Conservation (phyloP, 2,888 invertebrate genomes). For the Julus scandinavius region DNA sequence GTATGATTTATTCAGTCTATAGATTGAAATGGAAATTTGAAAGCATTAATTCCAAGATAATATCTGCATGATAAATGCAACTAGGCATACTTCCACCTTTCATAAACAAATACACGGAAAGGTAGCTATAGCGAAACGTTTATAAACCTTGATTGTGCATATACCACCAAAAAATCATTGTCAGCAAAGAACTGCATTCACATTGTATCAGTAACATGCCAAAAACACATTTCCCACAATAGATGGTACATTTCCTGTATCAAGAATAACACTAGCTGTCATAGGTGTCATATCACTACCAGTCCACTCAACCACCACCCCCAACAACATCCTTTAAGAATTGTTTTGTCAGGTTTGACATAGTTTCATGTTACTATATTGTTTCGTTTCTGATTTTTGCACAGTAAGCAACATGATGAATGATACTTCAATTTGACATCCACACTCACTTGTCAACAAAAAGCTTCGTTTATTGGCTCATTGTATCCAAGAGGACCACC, state of each 20-base stretch:
- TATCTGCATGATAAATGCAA: too few species aligned
- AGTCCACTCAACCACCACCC: background rate
- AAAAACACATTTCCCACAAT: background rate
- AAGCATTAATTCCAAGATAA: too few species aligned
- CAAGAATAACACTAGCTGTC: background rate
- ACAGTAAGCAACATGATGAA: background rate
- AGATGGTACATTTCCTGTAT: background rate
- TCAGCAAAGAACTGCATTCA: too few species aligned
- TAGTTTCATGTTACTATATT: background rate
- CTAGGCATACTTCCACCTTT: too few species aligned
- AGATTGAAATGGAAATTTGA: too few species aligned
- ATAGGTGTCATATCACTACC: background rate
- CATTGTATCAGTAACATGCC: background rate
- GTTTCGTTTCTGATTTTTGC: background rate
- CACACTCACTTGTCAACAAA: background rate
- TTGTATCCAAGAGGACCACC: background rate
- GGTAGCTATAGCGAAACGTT: too few species aligned
- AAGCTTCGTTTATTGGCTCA: background rate
- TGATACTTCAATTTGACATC: background rate
- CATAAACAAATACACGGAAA: too few species aligned
- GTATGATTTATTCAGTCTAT: too few species aligned
- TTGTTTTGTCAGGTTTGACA: too few species aligned
- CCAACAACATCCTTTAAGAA: too few species aligned
- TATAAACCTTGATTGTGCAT: background rate
- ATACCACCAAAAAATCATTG: background rate